Evolutionary conservation across 2,113 vertebrate genomes (phyloP), one percentile per base, ranked within the genome.

Genomic region (Panthera uncia): DNA sequence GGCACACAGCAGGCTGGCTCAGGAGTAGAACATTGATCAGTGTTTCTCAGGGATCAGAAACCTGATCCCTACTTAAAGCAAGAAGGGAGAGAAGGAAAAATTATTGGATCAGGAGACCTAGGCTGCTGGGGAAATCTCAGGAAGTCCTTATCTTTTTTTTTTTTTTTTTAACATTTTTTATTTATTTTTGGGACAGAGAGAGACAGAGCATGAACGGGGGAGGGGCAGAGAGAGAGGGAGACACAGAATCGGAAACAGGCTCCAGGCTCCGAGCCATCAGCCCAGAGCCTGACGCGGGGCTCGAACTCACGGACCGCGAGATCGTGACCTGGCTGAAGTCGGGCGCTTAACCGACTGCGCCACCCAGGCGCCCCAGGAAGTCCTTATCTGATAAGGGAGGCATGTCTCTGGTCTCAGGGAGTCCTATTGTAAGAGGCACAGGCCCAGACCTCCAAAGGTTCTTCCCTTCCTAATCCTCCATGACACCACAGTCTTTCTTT

Each of bases 401-500:
- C 55, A 80, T 52, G 33, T 36, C 80, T 38, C 41, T 94, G 65
- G 14, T 52, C 50, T 96, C 71, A 84, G 33, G 18, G n/a, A 94
- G 4, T 76, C 45, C 29, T 71, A 52, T 5, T 93, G 25, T 82
- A 61, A 90, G 33, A 79, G 55, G 57, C 29, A 82, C 23, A 82
- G 3, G 12, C 27, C 84, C 5, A 94, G n/a, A 2, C 27, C 41
- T 90, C 27, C 38, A 33, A 50, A 89, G 41, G 11, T 27, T 90
- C 85, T 96, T 90, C 50, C 48, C 71, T 96, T 84, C 61, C 33
- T 84, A 63, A 68, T 66, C n/a, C 38, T 78, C 91, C 50, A 21
- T 52, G 52, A 41, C 12, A 85, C 73, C 4, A 19, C 36, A 63
- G 80, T 86, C 50, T 96, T 69, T 19, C 55, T 57, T 57, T 57